A percentile compares a stretch with the other conserved stretches of the same genome.
These are phyloP conservation scores for Heterohyrax brucei DNA, from an alignment of 2,797 vertebrate genomes.

Conservation along the genomic window DNA sequence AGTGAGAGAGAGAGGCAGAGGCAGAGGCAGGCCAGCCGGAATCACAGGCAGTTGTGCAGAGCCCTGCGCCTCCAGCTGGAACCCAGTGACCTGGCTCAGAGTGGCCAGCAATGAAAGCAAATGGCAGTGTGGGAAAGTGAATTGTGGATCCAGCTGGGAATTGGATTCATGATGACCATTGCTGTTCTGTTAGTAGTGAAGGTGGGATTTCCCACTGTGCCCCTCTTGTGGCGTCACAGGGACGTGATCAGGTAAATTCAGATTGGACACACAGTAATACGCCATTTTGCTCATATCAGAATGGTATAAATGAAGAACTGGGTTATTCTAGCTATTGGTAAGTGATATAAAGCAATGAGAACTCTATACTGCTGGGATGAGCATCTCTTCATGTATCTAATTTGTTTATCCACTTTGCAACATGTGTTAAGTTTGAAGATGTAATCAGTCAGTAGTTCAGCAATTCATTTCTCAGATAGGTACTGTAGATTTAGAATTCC, in stretches of 20 bases:
- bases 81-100: too few relatives aligned
- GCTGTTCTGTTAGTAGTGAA: too few relatives aligned
- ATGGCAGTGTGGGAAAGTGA: too few relatives aligned
- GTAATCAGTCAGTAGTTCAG: background rate
- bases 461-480: background rate
- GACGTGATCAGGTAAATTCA: background rate
- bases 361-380: background rate
- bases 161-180: too few relatives aligned
- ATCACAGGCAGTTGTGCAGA: too few relatives aligned
- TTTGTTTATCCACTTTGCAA: background rate
- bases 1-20: too few relatives aligned
- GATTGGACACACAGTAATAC: background rate
- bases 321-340: background rate
- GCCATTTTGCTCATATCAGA: background rate
- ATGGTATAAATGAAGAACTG: background rate
- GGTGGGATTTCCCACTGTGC: too few relatives aligned
- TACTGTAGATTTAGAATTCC: background rate
- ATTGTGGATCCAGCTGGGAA: too few relatives aligned
- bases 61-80: too few relatives aligned
- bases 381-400: background rate
- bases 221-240: too few relatives aligned
- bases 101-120: too few relatives aligned
- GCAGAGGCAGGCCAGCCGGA: too few relatives aligned
- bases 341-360: background rate
- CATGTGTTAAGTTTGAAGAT: background rate